A percentile compares a stretch with the other conserved stretches of the same genome.
Conservation (phyloP, 2,888 invertebrate genomes). For the Drosophila maculinotata region DNA sequence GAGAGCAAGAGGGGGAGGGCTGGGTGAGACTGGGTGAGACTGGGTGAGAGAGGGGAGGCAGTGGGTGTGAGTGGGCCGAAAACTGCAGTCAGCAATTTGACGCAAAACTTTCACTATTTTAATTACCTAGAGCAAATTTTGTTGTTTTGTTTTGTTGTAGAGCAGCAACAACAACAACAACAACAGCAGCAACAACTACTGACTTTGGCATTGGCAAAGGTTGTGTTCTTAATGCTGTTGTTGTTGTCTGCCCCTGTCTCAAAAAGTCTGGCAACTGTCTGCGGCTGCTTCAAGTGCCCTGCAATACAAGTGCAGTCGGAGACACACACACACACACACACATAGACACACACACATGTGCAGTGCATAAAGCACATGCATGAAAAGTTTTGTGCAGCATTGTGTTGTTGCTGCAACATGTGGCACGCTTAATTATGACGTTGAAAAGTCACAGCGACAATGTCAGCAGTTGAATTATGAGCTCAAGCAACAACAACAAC, state of each 20-base stretch:
- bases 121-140: constrained; percentile 66
- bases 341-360: not conserved
- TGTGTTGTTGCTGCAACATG: constrained; percentile 59
- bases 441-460: constrained; percentile 60
- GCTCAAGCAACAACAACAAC: constrained; percentile 24
- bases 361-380: constrained; percentile 32
- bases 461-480: constrained; percentile 62
- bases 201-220: constrained; percentile 26
- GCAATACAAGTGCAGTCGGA: constrained; percentile 51
- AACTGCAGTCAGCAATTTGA: constrained; percentile 38
- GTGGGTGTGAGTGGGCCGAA: not conserved
- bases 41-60: not conserved
- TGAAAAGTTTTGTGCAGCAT: constrained; percentile 59
- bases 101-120: constrained; percentile 76
- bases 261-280: constrained; percentile 74
- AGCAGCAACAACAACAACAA: constrained; percentile 28
- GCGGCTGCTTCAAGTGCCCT: constrained; percentile 62
- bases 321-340: constrained; percentile 20
- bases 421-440: constrained; percentile 74
- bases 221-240: constrained; percentile 41
- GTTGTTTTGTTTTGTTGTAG: constrained; percentile 31
- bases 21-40: not conserved
- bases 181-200: constrained; percentile 27
- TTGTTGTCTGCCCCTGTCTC: constrained; percentile 46
- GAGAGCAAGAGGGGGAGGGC: not conserved